Evolutionary conservation across 2,113 vertebrate species (phyloP).

Genomic region (Pteruthius melanotis): DNA sequence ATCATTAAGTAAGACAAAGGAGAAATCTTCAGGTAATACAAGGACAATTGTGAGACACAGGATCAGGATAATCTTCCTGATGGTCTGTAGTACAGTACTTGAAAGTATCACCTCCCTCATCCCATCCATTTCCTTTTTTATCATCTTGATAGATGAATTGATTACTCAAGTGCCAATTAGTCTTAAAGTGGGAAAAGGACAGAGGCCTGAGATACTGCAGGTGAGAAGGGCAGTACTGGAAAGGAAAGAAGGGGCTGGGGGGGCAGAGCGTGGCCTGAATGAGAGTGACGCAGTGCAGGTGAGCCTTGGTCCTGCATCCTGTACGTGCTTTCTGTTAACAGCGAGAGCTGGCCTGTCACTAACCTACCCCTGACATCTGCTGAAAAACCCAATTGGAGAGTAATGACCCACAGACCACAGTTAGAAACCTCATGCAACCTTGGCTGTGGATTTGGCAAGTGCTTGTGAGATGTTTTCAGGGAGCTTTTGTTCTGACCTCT

Average conservation of each 20-base stretch:
- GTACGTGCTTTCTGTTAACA: accelerated
- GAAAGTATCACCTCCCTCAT: background rate
- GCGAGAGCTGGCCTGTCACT: accelerated
- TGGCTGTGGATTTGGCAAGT: background rate
- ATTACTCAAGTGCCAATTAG: background rate
- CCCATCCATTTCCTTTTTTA: background rate
- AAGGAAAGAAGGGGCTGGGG: background rate
- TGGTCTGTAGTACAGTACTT: background rate
- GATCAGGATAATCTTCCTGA: background rate
- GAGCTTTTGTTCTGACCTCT: background rate
- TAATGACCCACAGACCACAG: background rate
- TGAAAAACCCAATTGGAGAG: background rate
- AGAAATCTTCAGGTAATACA: background rate
- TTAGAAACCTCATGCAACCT: background rate
- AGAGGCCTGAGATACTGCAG: background rate
- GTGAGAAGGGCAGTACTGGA: background rate
- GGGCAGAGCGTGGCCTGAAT: background rate
- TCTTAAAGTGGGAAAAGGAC: background rate
- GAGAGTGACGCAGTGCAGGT: background rate
- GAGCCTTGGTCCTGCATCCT: background rate
- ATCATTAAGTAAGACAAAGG: background rate
- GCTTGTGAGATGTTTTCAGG: accelerated
- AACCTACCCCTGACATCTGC: background rate
- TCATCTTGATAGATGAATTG: background rate
- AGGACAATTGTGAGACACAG: background rate